phyloP scores from a whole-genome alignment of 2,113 vertebrate species.

The Oreochromis spilurus region DNA sequence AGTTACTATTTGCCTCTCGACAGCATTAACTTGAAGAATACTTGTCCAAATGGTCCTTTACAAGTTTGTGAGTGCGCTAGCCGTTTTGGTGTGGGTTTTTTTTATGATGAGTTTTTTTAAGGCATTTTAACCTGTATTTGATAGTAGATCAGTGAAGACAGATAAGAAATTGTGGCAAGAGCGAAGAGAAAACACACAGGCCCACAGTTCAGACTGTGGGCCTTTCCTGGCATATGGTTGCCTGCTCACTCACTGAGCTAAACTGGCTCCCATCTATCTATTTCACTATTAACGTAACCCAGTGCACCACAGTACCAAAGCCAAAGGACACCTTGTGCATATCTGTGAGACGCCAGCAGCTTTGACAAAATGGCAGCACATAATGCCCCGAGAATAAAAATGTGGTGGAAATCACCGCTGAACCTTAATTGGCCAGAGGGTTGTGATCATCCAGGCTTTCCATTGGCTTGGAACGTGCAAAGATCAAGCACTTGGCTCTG shows the following conservation, averaged over 20 bases:
- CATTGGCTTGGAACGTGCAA: background rate
- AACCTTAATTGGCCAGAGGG: background rate
- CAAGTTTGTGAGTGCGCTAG: background rate
- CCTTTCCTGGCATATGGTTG: background rate
- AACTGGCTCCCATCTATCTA: background rate
- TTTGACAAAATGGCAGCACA: background rate
- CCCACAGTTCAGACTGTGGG: background rate
- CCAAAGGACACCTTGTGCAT: background rate
- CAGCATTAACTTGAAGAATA: background rate
- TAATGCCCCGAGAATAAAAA: background rate
- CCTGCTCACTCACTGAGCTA: background rate
- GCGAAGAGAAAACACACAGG: background rate
- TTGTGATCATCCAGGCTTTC: background rate
- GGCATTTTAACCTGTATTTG: background rate
- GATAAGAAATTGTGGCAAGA: background rate
- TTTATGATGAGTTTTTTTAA: background rate
- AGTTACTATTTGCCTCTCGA: background rate
- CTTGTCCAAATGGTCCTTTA: background rate
- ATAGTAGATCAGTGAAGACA: background rate
- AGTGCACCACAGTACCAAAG: background rate
- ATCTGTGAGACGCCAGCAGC: background rate
- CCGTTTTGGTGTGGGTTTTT: background rate
- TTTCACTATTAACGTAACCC: background rate
- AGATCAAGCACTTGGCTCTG: background rate
- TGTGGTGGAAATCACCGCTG: background rate